Base-by-base conservation (phyloP, 2,888 invertebrate species). In the Xestoiulus laeticollis region DNA sequence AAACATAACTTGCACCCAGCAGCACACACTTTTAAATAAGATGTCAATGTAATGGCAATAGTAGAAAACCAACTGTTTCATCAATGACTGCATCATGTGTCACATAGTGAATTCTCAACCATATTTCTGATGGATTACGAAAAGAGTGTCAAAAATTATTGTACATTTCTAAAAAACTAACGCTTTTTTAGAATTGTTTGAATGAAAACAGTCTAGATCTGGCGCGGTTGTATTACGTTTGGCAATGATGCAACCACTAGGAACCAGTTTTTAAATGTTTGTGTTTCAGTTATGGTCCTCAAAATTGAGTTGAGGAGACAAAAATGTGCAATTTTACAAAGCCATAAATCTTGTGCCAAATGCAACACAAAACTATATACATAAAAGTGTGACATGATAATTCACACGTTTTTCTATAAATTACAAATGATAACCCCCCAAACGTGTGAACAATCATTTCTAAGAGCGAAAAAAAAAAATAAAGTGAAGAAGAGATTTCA, bases 341-440 rank as follows among this genome's bases (percentile, higher is more conserved):
- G 78, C 78, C 78, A 78, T 22, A 78, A 12, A 30, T 78, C 78
- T 30, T 78, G 78, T 14, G 78, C 16, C 78, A 78, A 78, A 78
- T 78, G 78, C 78, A 78, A 78, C 78, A 78, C 78, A 78, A 78
- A 78, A 78, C 78, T 78, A 78, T 78, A 78, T 78, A 78, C 78
- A 78, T 16, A 30, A 78, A 59, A 59, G 10, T 30, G 78, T 30
- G 78, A 78, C 78, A 78, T 16, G 30, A 14, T 30, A 78, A 68
- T 22, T 30, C 30, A 14, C 78, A 78, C 78, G 12, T 16, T 14
- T 26, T 30, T n/a, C n/a, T 14, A 78, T 78, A 78, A 78, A 78
- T 78, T 26, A 78, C 78, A 78, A 30, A 78, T 78, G 30, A 78
- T 78, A 16, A 32, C 19, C 14, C 78, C 53, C 78, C 30, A 78